Evolutionary conservation across 1,140 invertebrate genomes (phyloP).

Genomic region (Cataglyphis hispanica): DNA sequence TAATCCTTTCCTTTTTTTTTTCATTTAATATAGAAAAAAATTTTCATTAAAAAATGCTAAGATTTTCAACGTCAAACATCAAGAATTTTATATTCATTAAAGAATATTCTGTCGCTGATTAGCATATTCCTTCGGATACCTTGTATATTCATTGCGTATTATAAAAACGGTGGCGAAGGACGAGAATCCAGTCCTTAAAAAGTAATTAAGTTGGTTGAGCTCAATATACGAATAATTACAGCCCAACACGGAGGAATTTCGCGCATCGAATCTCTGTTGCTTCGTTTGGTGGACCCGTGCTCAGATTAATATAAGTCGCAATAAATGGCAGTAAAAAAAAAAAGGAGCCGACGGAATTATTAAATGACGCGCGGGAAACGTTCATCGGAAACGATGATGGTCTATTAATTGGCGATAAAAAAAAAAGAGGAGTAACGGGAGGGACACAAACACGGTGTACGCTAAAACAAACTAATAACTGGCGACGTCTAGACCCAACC

Average conservation of each 20-base stretch:
- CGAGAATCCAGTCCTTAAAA: constrained; percentile 25
- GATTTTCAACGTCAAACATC: constrained; percentile 17
- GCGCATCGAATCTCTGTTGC: constrained; percentile 51
- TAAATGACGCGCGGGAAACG: constrained; percentile 58
- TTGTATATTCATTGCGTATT: constrained; percentile 60
- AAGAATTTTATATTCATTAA: constrained; percentile 43
- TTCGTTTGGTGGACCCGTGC: background rate
- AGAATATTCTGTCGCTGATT: constrained; percentile 15
- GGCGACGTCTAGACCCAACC: constrained; percentile 41
- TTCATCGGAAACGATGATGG: constrained; percentile 67
- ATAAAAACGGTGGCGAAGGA: constrained; percentile 32
- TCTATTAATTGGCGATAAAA: constrained; percentile 69
- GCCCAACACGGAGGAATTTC: constrained; percentile 32
- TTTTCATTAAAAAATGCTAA: constrained; percentile 22
- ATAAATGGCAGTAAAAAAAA: constrained; percentile 46
- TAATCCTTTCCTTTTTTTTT: background rate
- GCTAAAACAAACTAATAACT: constrained; percentile 52
- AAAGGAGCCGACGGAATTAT: constrained; percentile 59
- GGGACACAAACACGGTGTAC: constrained; percentile 39
- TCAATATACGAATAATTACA: constrained; percentile 52
- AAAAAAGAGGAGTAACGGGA: constrained; percentile 19
- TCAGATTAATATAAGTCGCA: constrained; percentile 33
- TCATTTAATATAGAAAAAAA: background rate
- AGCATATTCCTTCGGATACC: constrained; percentile 26
- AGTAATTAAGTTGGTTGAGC: constrained; percentile 46